phyloP scores from a whole-genome alignment of 2,888 invertebrate species.

The Eilema sororculum region DNA sequence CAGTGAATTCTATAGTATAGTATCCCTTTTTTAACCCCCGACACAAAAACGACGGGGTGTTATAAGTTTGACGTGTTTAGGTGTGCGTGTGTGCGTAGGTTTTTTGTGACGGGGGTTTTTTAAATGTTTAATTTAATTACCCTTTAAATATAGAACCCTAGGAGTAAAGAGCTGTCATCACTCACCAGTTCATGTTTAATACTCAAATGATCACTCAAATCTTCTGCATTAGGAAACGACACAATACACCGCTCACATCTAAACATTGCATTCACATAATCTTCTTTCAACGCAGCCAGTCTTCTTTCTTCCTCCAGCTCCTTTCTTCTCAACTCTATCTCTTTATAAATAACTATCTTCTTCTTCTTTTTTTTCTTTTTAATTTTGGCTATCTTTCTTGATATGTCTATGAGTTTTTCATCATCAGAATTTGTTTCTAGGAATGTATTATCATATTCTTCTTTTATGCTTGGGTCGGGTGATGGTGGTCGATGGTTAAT shows the following conservation, averaged over 20 bases:
- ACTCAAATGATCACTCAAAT: constrained; percentile 69
- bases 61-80: too few relatives aligned
- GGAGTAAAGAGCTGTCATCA: constrained; percentile 18
- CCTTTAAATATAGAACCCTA: neutral
- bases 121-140: too few relatives aligned
- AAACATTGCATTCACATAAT: constrained; percentile 76
- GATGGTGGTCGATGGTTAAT: neutral
- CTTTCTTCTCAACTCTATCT: constrained; percentile 61
- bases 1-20: too few relatives aligned
- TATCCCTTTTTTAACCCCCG: too few relatives aligned
- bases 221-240: constrained; percentile 74
- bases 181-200: constrained; percentile 75
- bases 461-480: constrained; percentile 10
- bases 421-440: constrained; percentile 34
- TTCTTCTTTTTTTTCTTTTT: constrained; percentile 33
- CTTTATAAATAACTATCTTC: constrained; percentile 54
- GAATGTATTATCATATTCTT: constrained; percentile 18
- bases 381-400: constrained; percentile 16
- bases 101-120: too few relatives aligned
- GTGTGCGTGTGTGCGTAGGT: too few relatives aligned
- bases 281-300: constrained; percentile 57
- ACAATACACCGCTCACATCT: constrained; percentile 71
- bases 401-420: constrained; percentile 28
- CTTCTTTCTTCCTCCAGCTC: constrained; percentile 70
- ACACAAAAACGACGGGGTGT: too few relatives aligned